These are phyloP conservation scores for Parascotia fuliginaria DNA, from an alignment of 2,888 invertebrate genomes.

Conservation along the genomic window DNA sequence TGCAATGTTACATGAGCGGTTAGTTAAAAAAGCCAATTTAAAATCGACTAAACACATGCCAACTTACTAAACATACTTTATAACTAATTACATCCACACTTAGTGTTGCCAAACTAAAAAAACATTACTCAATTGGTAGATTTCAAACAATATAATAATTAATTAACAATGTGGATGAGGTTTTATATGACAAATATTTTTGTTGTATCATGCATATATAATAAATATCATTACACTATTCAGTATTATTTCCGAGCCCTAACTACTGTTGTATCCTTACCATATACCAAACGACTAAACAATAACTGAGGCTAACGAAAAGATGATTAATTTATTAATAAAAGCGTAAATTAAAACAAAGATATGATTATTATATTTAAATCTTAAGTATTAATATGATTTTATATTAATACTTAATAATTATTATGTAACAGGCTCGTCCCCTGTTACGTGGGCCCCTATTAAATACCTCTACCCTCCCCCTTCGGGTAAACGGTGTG, in stretches of 20 bases:
- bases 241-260: not conserved
- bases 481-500: no score
- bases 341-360: not conserved
- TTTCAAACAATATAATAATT: not conserved
- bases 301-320: constrained; percentile 2
- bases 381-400: no score
- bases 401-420: no score
- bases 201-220: constrained; percentile 1
- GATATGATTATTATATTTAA: not conserved
- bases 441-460: no score
- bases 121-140: not conserved
- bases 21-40: constrained; percentile 43
- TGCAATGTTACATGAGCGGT: constrained; percentile 58
- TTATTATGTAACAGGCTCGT: no score
- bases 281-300: not conserved
- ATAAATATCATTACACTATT: not conserved
- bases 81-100: constrained; percentile 10
- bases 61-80: constrained; percentile 20
- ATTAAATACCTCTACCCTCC: no score
- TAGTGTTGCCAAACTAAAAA: constrained; percentile 5
- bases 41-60: constrained; percentile 41
- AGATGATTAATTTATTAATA: constrained; percentile 3
- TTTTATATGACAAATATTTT: not conserved
- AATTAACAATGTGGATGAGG: constrained; percentile 1
- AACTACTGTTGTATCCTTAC: not conserved